Percentiles rank a stretch among this genome's conserved stretches.
These are phyloP conservation scores for Stegastes partitus DNA, from an alignment of 2,113 vertebrate species.

Conservation along the genomic window DNA sequence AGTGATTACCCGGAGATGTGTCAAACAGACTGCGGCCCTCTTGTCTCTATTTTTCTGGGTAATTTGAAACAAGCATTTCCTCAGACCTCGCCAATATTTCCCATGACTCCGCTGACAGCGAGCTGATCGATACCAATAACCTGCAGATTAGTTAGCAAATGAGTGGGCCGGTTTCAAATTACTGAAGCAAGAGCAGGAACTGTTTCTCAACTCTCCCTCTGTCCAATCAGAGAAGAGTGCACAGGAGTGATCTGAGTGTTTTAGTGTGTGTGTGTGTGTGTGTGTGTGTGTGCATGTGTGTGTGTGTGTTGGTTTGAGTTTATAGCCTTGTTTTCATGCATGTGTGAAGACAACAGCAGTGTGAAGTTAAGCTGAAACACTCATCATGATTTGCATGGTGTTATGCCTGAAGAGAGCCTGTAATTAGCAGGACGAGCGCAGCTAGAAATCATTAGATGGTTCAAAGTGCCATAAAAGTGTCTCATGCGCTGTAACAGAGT, in stretches of 20 bases:
- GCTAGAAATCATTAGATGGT: no score
- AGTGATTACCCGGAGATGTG: neutral
- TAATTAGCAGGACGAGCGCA: no score
- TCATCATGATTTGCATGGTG: no score
- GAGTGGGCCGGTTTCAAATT: slow-evolving; percentile 18
- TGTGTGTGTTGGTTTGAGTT: slow-evolving; percentile 31
- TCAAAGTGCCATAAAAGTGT: no score
- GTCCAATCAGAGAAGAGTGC: slow-evolving; percentile 27
- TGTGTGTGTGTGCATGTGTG: neutral
- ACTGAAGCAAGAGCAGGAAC: neutral
- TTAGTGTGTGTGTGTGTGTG: no score
- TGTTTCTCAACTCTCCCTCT: slow-evolving; percentile 1
- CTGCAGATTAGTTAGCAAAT: slow-evolving; percentile 24
- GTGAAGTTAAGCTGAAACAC: no score
- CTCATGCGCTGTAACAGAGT: no score
- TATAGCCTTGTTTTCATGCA: slow-evolving; percentile 28
- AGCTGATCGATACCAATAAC: slow-evolving; percentile 29
- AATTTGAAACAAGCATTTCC: slow-evolving; percentile 19
- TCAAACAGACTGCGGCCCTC: neutral
- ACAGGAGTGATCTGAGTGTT: neutral
- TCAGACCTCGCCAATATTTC: slow-evolving; percentile 18
- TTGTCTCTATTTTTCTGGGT: slow-evolving; percentile 6
- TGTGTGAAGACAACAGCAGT: no score
- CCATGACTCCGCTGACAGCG: slow-evolving; percentile 15
- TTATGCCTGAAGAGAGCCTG: no score